phyloP scores from a whole-genome alignment of 2,113 vertebrate species.

The Cynocephalus volans region DNA sequence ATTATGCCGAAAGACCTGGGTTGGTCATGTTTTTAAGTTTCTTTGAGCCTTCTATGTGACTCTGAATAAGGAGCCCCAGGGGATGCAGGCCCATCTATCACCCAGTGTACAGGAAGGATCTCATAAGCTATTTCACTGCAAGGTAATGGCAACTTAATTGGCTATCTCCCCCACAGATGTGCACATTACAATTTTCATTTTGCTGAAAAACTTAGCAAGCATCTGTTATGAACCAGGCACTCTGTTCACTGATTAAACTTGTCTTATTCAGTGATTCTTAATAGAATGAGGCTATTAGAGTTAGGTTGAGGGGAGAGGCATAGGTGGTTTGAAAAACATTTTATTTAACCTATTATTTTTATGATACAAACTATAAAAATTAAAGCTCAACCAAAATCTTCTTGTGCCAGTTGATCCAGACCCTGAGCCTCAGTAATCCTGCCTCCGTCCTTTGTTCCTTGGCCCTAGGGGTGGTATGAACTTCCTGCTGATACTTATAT shows the following conservation, averaged over 20 bases:
- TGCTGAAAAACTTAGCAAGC: conserved; percentile 10
- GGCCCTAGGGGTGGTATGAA: accelerated
- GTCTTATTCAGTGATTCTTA: not conserved
- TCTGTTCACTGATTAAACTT: not conserved
- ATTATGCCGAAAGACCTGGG: not conserved
- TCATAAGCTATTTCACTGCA: not conserved
- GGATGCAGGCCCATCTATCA: not conserved
- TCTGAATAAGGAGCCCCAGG: not conserved
- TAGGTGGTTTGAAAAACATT: not conserved
- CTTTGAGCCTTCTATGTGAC: not conserved
- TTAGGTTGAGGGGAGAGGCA: not conserved
- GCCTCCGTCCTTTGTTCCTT: not conserved
- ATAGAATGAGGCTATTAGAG: not conserved
- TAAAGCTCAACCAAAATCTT: not conserved
- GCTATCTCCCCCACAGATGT: not conserved
- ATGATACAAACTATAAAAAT: not conserved
- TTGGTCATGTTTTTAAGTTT: not conserved
- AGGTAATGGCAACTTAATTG: not conserved
- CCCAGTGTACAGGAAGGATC: not conserved
- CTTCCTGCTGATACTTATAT: not conserved
- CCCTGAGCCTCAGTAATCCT: not conserved
- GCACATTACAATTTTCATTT: not conserved
- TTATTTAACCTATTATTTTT: not conserved
- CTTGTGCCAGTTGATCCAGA: not conserved
- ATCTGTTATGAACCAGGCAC: not conserved